phyloP scores from a whole-genome alignment of 1,140 invertebrate genomes.

The Harlomillsia oculata region DNA sequence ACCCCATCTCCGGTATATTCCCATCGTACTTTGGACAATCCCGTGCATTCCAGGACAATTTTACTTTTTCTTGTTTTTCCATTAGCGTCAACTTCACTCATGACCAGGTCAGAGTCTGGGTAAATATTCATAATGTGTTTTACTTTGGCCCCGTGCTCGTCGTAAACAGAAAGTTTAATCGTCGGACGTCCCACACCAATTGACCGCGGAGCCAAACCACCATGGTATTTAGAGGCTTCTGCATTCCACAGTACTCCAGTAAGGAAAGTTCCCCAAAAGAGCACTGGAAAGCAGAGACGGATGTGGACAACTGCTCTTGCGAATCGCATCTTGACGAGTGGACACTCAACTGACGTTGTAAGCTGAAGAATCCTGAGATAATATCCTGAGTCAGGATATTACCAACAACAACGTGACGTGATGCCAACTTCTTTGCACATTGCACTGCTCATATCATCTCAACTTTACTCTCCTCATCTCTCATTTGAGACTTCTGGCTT shows the following conservation, averaged over 20 bases:
- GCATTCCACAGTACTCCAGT: too few species aligned
- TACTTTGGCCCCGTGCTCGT: not conserved
- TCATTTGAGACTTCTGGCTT: too few species aligned
- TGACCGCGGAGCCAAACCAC: not conserved
- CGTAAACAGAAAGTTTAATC: not conserved
- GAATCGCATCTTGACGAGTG: conserved; percentile 8
- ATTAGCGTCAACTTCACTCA: conserved; percentile 10
- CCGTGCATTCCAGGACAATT: conserved; percentile 17
- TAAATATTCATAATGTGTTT: conserved; percentile 2
- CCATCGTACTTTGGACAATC: not conserved
- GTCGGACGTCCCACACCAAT: too few species aligned
- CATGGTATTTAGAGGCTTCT: not conserved
- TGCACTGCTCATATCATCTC: too few species aligned
- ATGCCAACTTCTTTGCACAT: too few species aligned
- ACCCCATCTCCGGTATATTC: conserved; percentile 14
- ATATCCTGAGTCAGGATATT: too few species aligned
- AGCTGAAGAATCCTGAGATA: not conserved
- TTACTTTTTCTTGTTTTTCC: not conserved
- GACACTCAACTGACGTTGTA: not conserved
- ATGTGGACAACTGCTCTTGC: conserved; percentile 1
- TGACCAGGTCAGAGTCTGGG: conserved; percentile 8
- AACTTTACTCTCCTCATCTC: too few species aligned
- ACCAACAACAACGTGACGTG: too few species aligned
- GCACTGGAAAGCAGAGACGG: not conserved
- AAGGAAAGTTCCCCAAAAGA: too few species aligned